Base-by-base conservation (phyloP, 2,797 vertebrate genomes). In the Falco columbarius region DNA sequence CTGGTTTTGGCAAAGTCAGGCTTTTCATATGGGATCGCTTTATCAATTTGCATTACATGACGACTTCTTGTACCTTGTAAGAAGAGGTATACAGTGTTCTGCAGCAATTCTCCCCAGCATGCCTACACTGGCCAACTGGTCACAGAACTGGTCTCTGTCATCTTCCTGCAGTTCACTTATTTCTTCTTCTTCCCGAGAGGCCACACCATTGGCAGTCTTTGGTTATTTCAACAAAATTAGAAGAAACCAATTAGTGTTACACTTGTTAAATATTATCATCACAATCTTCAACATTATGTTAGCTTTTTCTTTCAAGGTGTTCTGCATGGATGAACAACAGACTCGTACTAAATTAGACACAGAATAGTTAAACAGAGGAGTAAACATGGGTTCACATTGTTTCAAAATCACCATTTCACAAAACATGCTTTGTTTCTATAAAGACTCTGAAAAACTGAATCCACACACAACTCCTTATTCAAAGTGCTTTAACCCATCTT, bases 141-240 rank as follows among this genome's bases (percentile, higher is more conserved):
- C 99, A 84, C 99, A 99, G 98, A 99, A 99, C 94, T 99, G 98
- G 95, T 99, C 99, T 96, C 99, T 98, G 96, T 99, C 99, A 38
- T 99, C 99, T 81, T 99, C 99, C 98, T 99, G 99, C 90, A 99
- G 98, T 97, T 99, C 99, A 81, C 99, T 99, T 96, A 99, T 99
- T 98, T 99, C 99, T 71, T 99, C 99, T 91, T 99, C 99, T 14
- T 99, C 99, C 18, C 99, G 99, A 91, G 99, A 99, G 47, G 99
- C 98, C 26, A 99, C 98, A 52, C 99, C 99, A 67, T 99, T 99
- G 89, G 99, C 99, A 63, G 99, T 99, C 99, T 99, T 97, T 40
- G 47, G 30, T 86, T 38, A 93, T 93, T 84, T 54, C 49, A 97
- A 92, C 95, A 93, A 93, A 96, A 86, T 47, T 20, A 89, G 77